These are phyloP conservation scores for Pemphredon lugubris DNA, from an alignment of 2,888 invertebrate genomes.

Conservation along the genomic window DNA sequence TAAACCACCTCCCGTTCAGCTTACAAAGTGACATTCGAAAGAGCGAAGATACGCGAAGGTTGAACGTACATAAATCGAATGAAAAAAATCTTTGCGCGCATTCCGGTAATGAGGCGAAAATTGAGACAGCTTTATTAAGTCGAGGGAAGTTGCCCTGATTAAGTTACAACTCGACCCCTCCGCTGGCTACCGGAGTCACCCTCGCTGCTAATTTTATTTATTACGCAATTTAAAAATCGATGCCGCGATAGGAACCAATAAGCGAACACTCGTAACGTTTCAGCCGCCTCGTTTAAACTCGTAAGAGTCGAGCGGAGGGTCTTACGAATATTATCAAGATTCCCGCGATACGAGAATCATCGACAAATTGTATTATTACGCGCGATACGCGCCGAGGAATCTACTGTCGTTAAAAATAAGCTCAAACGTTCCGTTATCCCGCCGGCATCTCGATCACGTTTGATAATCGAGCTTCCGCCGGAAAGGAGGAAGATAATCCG, in stretches of 20 bases:
- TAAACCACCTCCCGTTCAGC: too few relatives aligned
- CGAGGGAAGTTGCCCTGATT: slow-evolving; percentile 77
- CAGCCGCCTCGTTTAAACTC: slow-evolving; percentile 5
- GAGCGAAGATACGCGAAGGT: too few relatives aligned
- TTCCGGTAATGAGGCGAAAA: slow-evolving; percentile 79
- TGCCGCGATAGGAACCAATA: slow-evolving; percentile 68
- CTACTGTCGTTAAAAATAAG: too few relatives aligned
- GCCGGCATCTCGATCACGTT: too few relatives aligned
- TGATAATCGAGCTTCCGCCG: neutral
- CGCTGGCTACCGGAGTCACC: slow-evolving; percentile 70
- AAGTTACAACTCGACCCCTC: slow-evolving; percentile 73
- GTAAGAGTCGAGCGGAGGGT: too few relatives aligned
- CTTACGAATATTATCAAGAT: neutral
- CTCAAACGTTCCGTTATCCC: too few relatives aligned
- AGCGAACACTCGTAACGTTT: slow-evolving; percentile 35
- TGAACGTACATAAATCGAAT: slow-evolving; percentile 64
- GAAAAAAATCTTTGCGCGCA: slow-evolving; percentile 70
- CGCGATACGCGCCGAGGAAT: too few relatives aligned
- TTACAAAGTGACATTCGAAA: too few relatives aligned
- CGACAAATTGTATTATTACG: neutral
- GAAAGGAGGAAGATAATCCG: neutral
- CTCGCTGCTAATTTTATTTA: slow-evolving; percentile 79
- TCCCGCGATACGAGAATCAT: neutral
- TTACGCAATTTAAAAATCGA: slow-evolving; percentile 80
- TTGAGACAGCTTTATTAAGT: slow-evolving; percentile 80